A percentile compares a stretch with the other conserved stretches of the same genome.
Conservation (phyloP, 2,888 invertebrate species). For the Parnassius mnemosyne region DNA sequence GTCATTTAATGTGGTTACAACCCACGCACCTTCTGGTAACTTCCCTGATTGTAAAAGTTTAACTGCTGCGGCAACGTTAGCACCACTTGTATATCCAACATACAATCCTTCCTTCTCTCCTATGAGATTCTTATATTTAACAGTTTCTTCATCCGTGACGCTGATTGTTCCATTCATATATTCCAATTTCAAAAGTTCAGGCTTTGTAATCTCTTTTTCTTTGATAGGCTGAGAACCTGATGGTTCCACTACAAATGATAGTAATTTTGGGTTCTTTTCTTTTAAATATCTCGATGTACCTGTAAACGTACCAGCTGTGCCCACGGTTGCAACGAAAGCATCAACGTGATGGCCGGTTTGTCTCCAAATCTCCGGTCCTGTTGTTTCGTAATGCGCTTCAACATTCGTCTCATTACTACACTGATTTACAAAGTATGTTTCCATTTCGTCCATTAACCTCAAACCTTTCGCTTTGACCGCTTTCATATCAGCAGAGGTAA, state of each 20-base stretch:
- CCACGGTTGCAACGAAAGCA: constrained; percentile 66
- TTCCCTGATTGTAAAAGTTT: constrained; percentile 61
- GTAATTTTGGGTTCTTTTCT: constrained; percentile 57
- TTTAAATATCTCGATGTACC: constrained; percentile 66
- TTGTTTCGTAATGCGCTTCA: constrained; percentile 61
- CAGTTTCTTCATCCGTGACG: constrained; percentile 64
- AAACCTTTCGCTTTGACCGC: constrained; percentile 60
- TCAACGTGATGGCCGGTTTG: constrained; percentile 69
- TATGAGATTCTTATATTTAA: constrained; percentile 56
- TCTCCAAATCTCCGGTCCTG: constrained; percentile 73
- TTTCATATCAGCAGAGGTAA: constrained; percentile 63
- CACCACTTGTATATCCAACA: constrained; percentile 71
- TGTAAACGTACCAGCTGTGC: constrained; percentile 67
- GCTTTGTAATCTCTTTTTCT: constrained; percentile 63
- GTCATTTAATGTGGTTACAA: constrained; percentile 65
- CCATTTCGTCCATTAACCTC: constrained; percentile 52
- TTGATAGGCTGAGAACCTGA: constrained; percentile 65
- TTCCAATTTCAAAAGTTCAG: constrained; percentile 62
- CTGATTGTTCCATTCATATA: constrained; percentile 62
- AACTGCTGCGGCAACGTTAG: constrained; percentile 70
- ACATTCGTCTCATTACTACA: constrained; percentile 61
- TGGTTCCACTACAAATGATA: constrained; percentile 65
- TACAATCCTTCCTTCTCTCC: constrained; percentile 69
- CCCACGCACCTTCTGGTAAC: constrained; percentile 64
- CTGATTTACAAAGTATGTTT: constrained; percentile 67